Evolutionary conservation across 2,888 invertebrate species (phyloP), one percentile per base, ranked within the genome.

Genomic region (Troides aeacus): DNA sequence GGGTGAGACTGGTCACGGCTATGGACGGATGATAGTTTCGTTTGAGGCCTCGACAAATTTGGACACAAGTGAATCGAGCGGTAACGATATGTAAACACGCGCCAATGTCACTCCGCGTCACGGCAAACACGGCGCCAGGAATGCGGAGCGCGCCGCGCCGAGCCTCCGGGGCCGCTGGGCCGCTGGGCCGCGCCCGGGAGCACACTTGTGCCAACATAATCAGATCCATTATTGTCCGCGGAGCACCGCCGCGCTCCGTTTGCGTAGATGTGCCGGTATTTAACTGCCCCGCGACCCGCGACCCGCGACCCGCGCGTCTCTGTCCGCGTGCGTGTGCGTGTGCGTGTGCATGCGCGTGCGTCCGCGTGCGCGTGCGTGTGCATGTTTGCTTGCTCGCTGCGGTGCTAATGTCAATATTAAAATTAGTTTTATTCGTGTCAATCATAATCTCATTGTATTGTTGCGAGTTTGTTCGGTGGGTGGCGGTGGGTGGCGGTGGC

Each of bases 51-150:
- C 10, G 39, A 39, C 10, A 39, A 39, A 10, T 39, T 39, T 39
- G 39, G 7, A 39, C 66, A 69, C 71, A 75, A 77, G 75, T 77
- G 76, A 79, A 79, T 78, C 75, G 73, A 73, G 74, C 80, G 10
- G 53, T 53, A 53, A 53, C 15, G 53, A n/a, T 39, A 39, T 39
- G 39, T 10, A 39, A 39, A 39, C 39, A 39, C 39, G 39, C 39
- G 39, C 39, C 30, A 30, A 30, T 30, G 30, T 30, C 7, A 7
- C 39, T 1, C 39, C 39, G 8, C 39, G 8, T 7, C 39, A 10
- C 39, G 39, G 62, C 57, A 42, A 24, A 56, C 61, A 42, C 24
- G 46, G 30, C 60, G 30, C 42, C 57, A 62, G 69, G 69, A 69
- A 69, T 69, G 69, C 56, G 69, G 56, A 46, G 60, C 17, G 59